Evolutionary conservation across 2,888 invertebrate genomes (phyloP).

Genomic region (Callyntrura sp.): DNA sequence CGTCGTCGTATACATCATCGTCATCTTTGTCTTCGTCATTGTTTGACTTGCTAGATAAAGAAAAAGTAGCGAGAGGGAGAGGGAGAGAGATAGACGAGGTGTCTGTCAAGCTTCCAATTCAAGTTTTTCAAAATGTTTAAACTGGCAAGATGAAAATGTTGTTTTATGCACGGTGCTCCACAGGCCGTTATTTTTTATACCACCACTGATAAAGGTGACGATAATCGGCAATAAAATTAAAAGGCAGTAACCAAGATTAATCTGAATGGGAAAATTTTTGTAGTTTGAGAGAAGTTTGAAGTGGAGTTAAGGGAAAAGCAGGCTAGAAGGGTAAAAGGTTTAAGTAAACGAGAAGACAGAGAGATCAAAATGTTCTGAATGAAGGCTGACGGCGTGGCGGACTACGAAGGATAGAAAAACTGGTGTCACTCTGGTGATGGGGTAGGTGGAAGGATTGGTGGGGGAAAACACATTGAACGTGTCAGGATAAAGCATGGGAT

Average conservation of each 20-base stretch:
- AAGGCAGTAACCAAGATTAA: neutral
- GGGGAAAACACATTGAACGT: neutral
- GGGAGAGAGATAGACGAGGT: conserved; percentile 5
- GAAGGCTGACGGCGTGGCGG: no score
- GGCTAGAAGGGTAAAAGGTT: neutral
- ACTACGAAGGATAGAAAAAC: neutral
- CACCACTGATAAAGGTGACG: neutral
- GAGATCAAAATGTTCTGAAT: neutral
- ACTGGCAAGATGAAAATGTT: conserved; percentile 62
- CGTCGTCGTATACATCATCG: conserved; percentile 6
- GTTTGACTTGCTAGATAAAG: neutral
- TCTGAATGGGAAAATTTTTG: neutral
- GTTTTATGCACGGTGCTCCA: neutral
- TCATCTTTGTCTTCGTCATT: conserved; percentile 6
- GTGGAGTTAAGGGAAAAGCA: neutral
- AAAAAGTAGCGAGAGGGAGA: neutral
- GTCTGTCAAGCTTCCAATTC: conserved; percentile 32
- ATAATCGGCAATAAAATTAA: neutral
- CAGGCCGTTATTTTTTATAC: neutral
- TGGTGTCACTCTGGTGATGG: neutral
- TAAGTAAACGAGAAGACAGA: neutral
- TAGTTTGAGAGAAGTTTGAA: no score
- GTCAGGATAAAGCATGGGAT: neutral
- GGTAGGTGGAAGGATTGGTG: neutral
- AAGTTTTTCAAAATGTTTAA: conserved; percentile 36